Conservation (phyloP, 2,113 vertebrate species). For the Oryzias woworae region DNA sequence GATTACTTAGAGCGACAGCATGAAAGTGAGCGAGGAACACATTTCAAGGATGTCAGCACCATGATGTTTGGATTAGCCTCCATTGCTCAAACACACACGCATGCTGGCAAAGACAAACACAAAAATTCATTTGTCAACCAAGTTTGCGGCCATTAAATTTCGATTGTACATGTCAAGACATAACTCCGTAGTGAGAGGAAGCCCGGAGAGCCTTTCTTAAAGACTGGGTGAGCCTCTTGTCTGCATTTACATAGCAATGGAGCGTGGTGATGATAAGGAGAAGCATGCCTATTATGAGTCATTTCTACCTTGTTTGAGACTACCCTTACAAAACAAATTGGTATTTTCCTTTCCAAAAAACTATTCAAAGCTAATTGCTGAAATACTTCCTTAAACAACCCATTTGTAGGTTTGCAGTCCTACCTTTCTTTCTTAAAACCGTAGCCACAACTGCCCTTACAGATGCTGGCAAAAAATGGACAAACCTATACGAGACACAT, state of each 20-base stretch:
- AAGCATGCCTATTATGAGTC: no score
- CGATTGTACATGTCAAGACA: conserved; percentile 29
- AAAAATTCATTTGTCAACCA: conserved; percentile 46
- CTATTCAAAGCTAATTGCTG: no score
- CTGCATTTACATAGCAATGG: conserved; percentile 6
- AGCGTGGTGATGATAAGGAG: neutral
- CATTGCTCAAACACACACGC: conserved; percentile 21
- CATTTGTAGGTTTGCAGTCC: no score
- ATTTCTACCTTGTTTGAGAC: no score
- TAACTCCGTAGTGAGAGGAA: conserved; percentile 6
- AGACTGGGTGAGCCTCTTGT: conserved; percentile 12
- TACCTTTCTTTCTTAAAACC: no score
- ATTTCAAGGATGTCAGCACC: conserved; percentile 53
- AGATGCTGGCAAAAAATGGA: no score
- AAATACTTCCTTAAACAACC: no score
- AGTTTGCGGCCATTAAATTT: conserved; percentile 52
- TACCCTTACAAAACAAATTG: no score
- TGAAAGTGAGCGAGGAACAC: conserved; percentile 36
- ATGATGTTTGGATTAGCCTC: conserved; percentile 54
- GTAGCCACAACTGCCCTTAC: no score
- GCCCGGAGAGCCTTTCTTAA: conserved; percentile 23
- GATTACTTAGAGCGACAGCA: conserved; percentile 12
- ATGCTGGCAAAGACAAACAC: conserved; percentile 24
- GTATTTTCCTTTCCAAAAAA: no score
- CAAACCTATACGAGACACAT: no score